Base-by-base conservation (phyloP, 2,797 vertebrate genomes). In the Nyctalus aviator region DNA sequence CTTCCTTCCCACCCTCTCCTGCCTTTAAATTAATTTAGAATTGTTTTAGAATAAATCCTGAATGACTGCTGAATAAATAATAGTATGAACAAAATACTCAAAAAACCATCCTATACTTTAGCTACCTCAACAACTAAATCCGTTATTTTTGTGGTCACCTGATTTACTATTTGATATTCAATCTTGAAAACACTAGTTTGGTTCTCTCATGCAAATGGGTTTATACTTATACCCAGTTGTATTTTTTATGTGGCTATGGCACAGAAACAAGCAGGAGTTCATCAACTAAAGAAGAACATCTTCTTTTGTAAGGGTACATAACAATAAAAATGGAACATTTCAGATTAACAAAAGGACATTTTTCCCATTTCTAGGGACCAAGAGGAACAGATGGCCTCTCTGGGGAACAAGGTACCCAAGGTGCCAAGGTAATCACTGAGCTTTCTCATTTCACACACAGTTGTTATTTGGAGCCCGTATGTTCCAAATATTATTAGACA, bases 371-470 rank as follows among this genome's bases (percentile, higher is more conserved):
- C 77, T 90, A 99, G 99, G 99, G 99, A 27, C 99, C 99, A 76
- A 98, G 92, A 97, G 99, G 99, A 97, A 96, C 98, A 14, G 99
- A 99, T 5, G 99, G 99, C 95, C 98, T 98, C 62, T 75, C 93
- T 17, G 99, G 99, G 98, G 99, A 99, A 68, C 97, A 98, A 64
- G 99, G 99, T 73, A 97, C 96, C 88, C 98, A 99, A 96, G 99
- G 99, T 88, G 85, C 97, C 95, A 99, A 99, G 99, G 99, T 99
- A 98, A 98, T 95, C 73, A 48, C 15, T 81, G 27, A 79, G 59
- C 50, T 97, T 81, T 46, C 25, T 95, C 75, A 64, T 90, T 97
- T 94, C 46, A n/a, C 59, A 44, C 23, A 0, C 35, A 69, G 35
- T 93, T 93, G 25, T 50, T 69, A 69, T 57, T 85, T 62, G 75